Base-by-base conservation (phyloP, 2,797 vertebrate species). In the Dermochelys coriacea region DNA sequence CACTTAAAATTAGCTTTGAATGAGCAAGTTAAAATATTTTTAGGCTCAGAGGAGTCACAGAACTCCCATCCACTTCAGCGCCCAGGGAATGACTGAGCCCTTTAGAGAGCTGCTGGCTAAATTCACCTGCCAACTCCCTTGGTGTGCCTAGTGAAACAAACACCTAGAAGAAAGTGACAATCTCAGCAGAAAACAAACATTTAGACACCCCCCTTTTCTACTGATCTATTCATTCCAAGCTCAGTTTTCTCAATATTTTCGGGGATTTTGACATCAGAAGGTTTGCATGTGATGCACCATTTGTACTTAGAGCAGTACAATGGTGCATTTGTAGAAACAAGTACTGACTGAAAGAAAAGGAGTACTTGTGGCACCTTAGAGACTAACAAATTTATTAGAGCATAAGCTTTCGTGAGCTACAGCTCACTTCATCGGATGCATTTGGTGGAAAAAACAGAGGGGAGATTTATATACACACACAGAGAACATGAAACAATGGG, bases 251-350 rank as follows among this genome's bases (percentile, higher is more conserved):
- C 64, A 37, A 93, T 27, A 10, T 1, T 74, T 31, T 47, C 75
- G 1, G 85, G 55, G n/a, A 45, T 91, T 88, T 91, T 55, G 11
- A 1, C 80, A 4, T 21, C 37, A 41, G 64, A 80, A 91, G 51
- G 29, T 49, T 45, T 77, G 12, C 18, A 37, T 1, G 4, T 34
- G 6, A 34, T 78, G 71, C 64, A 41, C 93, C 84, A 79, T 85
- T 80, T 93, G 74, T n/a, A 51, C 88, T 87, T 86, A 75, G 31
- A 91, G 84, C 52, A 51, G 74, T 27, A 45, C 27, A 9, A 47
- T 45, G 71, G 25, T 47, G 25, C 85, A 23, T 88, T 95, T 14
- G 52, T 77, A 92, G 88, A 90, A 93, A 88, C 25, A 88, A 95
- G 51, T 21, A 27, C 7, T n/a, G 64, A n/a, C 71, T 93, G n/a